A percentile compares a stretch with the other conserved stretches of the same genome.
Evolutionary conservation across 2,888 invertebrate genomes (phyloP).

Genomic region (Philereme vetulata): DNA sequence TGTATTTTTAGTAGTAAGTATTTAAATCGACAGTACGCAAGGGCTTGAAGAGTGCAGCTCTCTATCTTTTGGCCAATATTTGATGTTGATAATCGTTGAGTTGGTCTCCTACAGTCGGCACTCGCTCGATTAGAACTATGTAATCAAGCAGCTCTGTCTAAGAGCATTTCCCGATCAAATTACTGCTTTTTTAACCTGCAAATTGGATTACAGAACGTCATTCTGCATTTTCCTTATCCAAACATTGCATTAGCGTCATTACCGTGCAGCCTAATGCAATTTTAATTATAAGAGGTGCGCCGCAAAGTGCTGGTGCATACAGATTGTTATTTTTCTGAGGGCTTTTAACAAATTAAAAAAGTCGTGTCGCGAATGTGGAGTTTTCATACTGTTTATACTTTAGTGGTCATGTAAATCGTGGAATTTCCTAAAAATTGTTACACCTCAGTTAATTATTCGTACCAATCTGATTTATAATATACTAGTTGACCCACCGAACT

Average conservation of each 20-base stretch:
- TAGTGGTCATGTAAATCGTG: too few relatives aligned
- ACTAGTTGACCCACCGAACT: too few relatives aligned
- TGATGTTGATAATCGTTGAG: too few relatives aligned
- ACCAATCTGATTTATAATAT: too few relatives aligned
- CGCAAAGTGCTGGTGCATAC: conserved; percentile 73
- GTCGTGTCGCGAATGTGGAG: conserved; percentile 36
- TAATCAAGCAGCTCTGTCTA: background rate
- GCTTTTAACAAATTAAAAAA: conserved; percentile 82
- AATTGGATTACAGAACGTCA: conserved; percentile 58
- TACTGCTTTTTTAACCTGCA: conserved; percentile 56
- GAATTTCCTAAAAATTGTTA: too few relatives aligned
- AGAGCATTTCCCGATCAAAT: conserved; percentile 39
- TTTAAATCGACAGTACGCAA: too few relatives aligned
- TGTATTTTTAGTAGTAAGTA: too few relatives aligned
- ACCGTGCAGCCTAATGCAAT: conserved; percentile 77
- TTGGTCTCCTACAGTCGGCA: too few relatives aligned
- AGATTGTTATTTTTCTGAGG: conserved; percentile 76
- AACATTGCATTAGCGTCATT: conserved; percentile 73
- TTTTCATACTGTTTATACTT: background rate
- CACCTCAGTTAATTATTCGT: too few relatives aligned
- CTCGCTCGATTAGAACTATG: background rate
- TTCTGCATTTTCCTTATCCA: conserved; percentile 67
- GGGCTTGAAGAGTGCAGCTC: too few relatives aligned
- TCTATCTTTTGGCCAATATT: too few relatives aligned
- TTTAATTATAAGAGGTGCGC: conserved; percentile 81